Evolutionary conservation across 1,140 invertebrate genomes (phyloP).

Genomic region (Rhizoglyphus robini): DNA sequence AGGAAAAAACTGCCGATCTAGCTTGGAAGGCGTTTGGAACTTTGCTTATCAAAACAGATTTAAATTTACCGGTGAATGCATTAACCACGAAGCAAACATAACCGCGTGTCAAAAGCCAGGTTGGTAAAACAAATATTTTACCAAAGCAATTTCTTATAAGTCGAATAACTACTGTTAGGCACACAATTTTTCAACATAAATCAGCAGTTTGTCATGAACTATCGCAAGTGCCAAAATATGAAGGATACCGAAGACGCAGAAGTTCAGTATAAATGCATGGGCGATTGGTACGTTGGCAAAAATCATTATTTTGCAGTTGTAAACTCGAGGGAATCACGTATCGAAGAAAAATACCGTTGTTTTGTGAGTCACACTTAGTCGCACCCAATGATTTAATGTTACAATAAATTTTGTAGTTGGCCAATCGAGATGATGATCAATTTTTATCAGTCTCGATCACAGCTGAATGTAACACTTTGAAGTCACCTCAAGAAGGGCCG

Average conservation of each 20-base stretch:
- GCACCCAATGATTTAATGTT: background rate
- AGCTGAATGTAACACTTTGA: slow-evolving; percentile 75
- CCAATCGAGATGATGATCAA: slow-evolving; percentile 82
- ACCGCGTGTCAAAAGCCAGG: slow-evolving; percentile 86
- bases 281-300: slow-evolving; percentile 87
- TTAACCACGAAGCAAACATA: slow-evolving; percentile 69
- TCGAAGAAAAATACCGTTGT: slow-evolving; percentile 82
- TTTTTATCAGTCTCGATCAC: slow-evolving; percentile 80
- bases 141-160: background rate
- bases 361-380: slow-evolving; percentile 39
- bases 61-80: slow-evolving; percentile 78
- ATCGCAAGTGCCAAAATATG: slow-evolving; percentile 69
- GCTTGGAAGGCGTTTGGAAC: slow-evolving; percentile 84
- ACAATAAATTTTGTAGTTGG: slow-evolving; percentile 38
- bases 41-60: slow-evolving; percentile 79
- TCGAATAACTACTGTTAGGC: background rate
- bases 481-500: slow-evolving; percentile 78
- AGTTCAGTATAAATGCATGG: slow-evolving; percentile 81
- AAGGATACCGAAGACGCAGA: slow-evolving; percentile 75
- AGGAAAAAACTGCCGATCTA: slow-evolving; percentile 78
- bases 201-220: slow-evolving; percentile 91
- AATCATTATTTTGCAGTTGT: slow-evolving; percentile 89
- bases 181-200: slow-evolving; percentile 91
- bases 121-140: slow-evolving; percentile 36
- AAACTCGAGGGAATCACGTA: slow-evolving; percentile 82